phyloP scores from a whole-genome alignment of 2,888 invertebrate genomes.

The Amblyjoppa proteus region DNA sequence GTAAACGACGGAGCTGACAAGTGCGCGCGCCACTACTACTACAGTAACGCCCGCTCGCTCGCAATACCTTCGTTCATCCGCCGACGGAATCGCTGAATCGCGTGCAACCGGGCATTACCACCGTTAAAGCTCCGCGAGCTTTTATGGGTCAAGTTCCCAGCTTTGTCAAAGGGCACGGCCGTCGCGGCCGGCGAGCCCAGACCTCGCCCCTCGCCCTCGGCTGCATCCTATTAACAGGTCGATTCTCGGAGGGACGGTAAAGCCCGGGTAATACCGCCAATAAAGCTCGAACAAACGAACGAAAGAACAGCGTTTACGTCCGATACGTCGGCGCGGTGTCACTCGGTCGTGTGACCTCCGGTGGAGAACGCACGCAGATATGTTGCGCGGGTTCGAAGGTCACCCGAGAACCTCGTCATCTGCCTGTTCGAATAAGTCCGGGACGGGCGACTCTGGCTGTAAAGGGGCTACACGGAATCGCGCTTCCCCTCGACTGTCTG shows the following conservation, averaged over 20 bases:
- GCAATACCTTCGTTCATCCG: constrained; percentile 62
- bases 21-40: background rate
- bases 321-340: background rate
- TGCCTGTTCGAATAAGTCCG: background rate
- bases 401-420: constrained; percentile 16
- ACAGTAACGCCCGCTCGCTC: constrained; percentile 11
- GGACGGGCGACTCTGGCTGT: background rate
- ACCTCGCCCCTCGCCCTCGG: constrained; percentile 51
- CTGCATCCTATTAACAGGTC: constrained; percentile 45
- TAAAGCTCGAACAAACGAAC: constrained; percentile 5
- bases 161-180: constrained; percentile 66
- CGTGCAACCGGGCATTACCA: constrained; percentile 74
- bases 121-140: constrained; percentile 73
- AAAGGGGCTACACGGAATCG: too few species aligned
- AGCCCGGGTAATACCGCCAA: background rate
- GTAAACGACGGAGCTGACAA: constrained; percentile 11
- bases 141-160: constrained; percentile 80
- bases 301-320: constrained; percentile 13
- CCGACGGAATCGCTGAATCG: constrained; percentile 71
- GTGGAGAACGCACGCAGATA: background rate
- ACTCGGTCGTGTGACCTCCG: constrained; percentile 23
- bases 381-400: constrained; percentile 25
- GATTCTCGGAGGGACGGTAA: constrained; percentile 16
- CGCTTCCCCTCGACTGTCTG: too few species aligned
- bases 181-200: constrained; percentile 69